Percentiles rank a stretch among this genome's conserved stretches.
phyloP scores from a whole-genome alignment of 2,113 vertebrate species.

The Alaudala cheleensis region DNA sequence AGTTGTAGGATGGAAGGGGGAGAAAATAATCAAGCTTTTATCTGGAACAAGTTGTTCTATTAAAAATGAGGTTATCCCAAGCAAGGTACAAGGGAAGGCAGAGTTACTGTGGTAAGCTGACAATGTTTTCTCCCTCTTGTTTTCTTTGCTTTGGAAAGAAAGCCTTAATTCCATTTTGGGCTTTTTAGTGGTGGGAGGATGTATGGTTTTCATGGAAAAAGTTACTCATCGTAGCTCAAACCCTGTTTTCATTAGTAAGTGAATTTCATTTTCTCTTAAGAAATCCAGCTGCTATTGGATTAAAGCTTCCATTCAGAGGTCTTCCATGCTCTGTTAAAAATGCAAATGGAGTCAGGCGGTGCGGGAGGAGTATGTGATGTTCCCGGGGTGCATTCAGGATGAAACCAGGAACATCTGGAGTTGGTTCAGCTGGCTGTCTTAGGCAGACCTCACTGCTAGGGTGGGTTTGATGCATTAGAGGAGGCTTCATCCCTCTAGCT shows the following conservation, averaged over 20 bases:
- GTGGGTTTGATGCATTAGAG: not conserved
- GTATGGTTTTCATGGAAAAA: constrained; percentile 40
- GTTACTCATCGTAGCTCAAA: not conserved
- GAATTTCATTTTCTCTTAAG: not conserved
- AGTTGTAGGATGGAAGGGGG: not conserved
- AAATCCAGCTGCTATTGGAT: constrained; percentile 33
- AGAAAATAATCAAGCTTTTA: not conserved
- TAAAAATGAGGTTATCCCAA: not conserved
- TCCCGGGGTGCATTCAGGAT: rapidly evolving
- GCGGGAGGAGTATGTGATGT: rapidly evolving
- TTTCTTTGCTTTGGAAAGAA: not conserved
- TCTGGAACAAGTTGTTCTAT: not conserved
- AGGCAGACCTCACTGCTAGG: not conserved
- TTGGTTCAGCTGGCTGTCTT: not conserved
- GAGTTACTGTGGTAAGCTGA: not conserved
- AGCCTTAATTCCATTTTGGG: not conserved
- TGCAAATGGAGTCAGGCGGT: not conserved
- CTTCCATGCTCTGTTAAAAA: not conserved
- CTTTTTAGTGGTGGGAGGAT: not conserved
- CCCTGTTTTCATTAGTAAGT: constrained; percentile 43
- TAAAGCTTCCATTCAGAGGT: not conserved
- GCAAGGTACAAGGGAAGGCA: not conserved
- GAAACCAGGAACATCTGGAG: not conserved
- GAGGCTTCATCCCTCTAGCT: not conserved
- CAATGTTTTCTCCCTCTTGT: not conserved